A percentile compares a stretch with the other conserved stretches of the same genome.
Evolutionary conservation across 2,113 vertebrate genomes (phyloP).

Genomic region (Planiliza haematocheilus): DNA sequence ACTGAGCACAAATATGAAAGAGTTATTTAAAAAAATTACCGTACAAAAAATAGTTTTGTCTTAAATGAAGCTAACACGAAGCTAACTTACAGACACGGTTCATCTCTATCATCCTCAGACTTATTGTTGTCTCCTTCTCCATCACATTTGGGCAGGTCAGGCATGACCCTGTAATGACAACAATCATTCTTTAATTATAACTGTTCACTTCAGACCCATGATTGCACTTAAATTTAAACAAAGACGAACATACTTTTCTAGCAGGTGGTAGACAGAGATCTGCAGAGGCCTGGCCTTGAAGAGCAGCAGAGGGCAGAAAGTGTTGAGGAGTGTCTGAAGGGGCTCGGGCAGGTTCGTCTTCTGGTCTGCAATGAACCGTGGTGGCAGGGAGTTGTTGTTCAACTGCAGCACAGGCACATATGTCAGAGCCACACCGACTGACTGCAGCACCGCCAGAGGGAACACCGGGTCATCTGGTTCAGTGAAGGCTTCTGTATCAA

Average conservation of each 20-base stretch:
- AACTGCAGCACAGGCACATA: conserved; percentile 89
- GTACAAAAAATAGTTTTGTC: neutral
- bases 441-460: conserved; percentile 84
- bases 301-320: conserved; percentile 89
- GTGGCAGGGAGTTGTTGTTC: conserved; percentile 87
- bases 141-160: conserved; percentile 92
- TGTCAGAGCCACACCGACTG: conserved; percentile 88
- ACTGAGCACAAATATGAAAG: conserved; percentile 70
- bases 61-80: neutral
- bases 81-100: conserved; percentile 89
- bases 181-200: neutral
- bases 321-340: conserved; percentile 93
- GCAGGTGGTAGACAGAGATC: conserved; percentile 87
- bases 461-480: conserved; percentile 83
- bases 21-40: neutral
- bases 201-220: no score
- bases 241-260: conserved; percentile 89
- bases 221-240: no score
- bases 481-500: conserved; percentile 76
- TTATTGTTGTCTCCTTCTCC: conserved; percentile 87
- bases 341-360: conserved; percentile 90
- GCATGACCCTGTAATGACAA: conserved; percentile 88
- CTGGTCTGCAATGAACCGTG: conserved; percentile 88
- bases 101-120: conserved; percentile 91
- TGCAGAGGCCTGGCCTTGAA: conserved; percentile 92